Evolutionary conservation across 2,888 invertebrate species (phyloP).

Genomic region (Epistrophe eligans): DNA sequence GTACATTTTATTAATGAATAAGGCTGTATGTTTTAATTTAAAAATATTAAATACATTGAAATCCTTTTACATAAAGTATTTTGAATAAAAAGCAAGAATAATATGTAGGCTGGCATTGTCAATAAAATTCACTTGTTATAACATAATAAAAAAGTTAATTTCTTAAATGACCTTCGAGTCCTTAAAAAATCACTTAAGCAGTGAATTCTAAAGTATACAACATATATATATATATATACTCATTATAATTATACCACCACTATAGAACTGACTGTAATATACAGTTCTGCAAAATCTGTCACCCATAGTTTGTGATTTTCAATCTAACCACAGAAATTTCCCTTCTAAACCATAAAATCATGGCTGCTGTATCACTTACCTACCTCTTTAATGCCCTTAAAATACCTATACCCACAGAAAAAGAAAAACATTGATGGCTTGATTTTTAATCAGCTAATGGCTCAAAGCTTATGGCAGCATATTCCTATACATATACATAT

Average conservation of each 20-base stretch:
- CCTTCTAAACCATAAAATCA: neutral
- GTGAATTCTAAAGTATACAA: neutral
- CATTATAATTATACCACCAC: too few species aligned
- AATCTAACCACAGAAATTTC: neutral
- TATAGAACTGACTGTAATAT: neutral
- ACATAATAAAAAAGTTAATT: too few species aligned
- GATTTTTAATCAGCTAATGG: constrained; percentile 57
- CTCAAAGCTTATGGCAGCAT: neutral
- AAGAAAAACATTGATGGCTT: constrained; percentile 10
- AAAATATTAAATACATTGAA: too few species aligned
- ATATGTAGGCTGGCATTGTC: too few species aligned
- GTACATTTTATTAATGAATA: too few species aligned
- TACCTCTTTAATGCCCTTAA: neutral
- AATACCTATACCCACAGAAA: neutral
- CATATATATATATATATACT: neutral
- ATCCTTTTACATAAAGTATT: too few species aligned
- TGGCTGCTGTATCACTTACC: neutral
- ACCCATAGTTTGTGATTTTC: neutral
- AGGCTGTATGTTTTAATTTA: too few species aligned
- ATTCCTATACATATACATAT: neutral
- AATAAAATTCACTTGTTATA: too few species aligned
- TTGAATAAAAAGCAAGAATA: too few species aligned
- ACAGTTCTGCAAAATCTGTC: neutral
- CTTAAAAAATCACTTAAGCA: neutral
- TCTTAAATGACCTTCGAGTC: too few species aligned